Evolutionary conservation across 2,888 invertebrate genomes (phyloP).

Genomic region (Altica lythri): DNA sequence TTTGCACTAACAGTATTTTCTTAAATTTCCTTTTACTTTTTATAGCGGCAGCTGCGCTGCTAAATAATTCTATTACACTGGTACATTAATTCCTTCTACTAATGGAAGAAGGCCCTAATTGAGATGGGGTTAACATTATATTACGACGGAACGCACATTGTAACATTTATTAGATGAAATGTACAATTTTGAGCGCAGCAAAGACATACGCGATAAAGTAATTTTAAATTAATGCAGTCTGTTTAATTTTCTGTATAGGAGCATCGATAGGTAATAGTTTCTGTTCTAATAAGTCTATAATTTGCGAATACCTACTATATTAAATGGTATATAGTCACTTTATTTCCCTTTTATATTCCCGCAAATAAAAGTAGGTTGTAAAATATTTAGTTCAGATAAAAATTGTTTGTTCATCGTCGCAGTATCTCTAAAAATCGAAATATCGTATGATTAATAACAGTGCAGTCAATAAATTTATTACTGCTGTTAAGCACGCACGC

Average conservation of each 20-base stretch:
- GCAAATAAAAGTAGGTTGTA: neutral
- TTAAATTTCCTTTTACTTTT: conserved; percentile 23
- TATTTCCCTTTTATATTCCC: neutral
- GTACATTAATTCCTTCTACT: conserved; percentile 29
- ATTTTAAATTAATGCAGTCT: conserved; percentile 30
- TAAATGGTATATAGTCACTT: no score
- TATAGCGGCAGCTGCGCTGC: conserved; percentile 20
- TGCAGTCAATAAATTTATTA: conserved; percentile 34
- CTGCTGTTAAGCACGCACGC: conserved; percentile 30
- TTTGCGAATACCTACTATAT: no score
- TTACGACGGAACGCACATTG: conserved; percentile 30
- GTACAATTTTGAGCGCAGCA: conserved; percentile 32
- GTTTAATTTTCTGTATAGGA: no score
- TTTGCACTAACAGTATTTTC: no score
- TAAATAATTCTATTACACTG: conserved; percentile 30
- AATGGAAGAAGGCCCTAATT: conserved; percentile 31
- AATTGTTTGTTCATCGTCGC: conserved; percentile 3
- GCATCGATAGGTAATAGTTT: no score
- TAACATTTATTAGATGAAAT: conserved; percentile 36
- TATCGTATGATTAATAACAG: conserved; percentile 28
- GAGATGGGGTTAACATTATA: conserved; percentile 31
- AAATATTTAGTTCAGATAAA: neutral
- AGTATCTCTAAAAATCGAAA: conserved; percentile 17
- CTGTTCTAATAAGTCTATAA: no score
- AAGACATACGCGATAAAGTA: conserved; percentile 24